phyloP scores from a whole-genome alignment of 2,113 vertebrate species.

The Daubentonia madagascariensis region DNA sequence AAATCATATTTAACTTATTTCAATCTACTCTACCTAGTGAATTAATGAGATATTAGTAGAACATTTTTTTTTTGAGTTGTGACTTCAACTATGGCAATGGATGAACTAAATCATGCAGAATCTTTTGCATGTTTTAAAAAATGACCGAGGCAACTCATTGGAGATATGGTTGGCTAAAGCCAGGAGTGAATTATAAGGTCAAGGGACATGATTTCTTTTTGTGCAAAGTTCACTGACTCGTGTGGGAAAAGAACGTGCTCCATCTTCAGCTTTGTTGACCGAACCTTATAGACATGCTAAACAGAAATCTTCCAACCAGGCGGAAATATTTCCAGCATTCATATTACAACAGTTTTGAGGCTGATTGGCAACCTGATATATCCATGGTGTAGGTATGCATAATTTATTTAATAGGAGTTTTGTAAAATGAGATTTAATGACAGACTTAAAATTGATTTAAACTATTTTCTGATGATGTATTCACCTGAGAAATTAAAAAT shows the following conservation, averaged over 20 bases:
- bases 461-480: background rate
- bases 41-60: background rate
- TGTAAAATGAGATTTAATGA: background rate
- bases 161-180: background rate
- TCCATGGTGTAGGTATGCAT: background rate
- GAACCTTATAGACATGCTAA: accelerated
- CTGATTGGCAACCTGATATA: no score
- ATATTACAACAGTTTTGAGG: background rate
- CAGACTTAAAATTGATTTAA: background rate
- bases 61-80: background rate
- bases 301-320: background rate
- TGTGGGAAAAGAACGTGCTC: background rate
- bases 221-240: background rate
- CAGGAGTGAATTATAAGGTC: background rate
- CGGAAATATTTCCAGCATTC: background rate
- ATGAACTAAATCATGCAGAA: background rate
- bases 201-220: background rate
- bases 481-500: background rate
- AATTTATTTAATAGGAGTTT: background rate
- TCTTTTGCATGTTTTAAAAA: background rate
- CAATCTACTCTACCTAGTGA: background rate
- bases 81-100: no score
- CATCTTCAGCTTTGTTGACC: background rate
- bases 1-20: background rate
- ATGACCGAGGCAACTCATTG: background rate